Evolutionary conservation across 2,113 vertebrate species (phyloP).

Genomic region (Porphyrio hochstetteri): DNA sequence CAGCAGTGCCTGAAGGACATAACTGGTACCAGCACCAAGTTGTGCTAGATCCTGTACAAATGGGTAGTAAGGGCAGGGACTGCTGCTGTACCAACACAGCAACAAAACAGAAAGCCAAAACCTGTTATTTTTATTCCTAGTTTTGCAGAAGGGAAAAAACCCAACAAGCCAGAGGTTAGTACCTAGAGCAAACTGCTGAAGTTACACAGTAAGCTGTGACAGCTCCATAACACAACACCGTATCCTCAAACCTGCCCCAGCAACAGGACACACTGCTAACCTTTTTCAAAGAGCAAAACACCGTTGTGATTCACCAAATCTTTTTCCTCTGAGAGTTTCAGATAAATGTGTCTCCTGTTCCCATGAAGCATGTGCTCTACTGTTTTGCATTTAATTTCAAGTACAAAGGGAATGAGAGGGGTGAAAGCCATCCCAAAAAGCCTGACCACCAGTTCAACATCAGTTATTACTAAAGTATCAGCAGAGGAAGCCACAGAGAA

Average conservation of each 20-base stretch:
- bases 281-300: not conserved
- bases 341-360: not conserved
- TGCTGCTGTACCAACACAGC: not conserved
- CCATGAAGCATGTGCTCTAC: fast-evolving
- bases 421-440: not conserved
- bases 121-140: not conserved
- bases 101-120: not conserved
- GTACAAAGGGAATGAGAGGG: fast-evolving
- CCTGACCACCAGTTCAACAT: not conserved
- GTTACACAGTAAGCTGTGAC: not conserved
- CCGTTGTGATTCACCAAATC: not conserved
- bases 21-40: not conserved
- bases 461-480: not conserved
- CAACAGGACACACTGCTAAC: not conserved
- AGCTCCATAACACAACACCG: not conserved
- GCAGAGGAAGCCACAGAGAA: not conserved
- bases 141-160: not conserved
- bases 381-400: not conserved
- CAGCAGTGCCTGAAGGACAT: not conserved
- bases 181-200: not conserved
- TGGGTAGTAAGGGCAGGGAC: not conserved
- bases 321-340: not conserved
- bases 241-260: not conserved
- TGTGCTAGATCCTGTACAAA: not conserved
- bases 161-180: not conserved